These are phyloP conservation scores for Scolopax rusticola DNA, from an alignment of 2,797 vertebrate genomes.

Conservation along the genomic window DNA sequence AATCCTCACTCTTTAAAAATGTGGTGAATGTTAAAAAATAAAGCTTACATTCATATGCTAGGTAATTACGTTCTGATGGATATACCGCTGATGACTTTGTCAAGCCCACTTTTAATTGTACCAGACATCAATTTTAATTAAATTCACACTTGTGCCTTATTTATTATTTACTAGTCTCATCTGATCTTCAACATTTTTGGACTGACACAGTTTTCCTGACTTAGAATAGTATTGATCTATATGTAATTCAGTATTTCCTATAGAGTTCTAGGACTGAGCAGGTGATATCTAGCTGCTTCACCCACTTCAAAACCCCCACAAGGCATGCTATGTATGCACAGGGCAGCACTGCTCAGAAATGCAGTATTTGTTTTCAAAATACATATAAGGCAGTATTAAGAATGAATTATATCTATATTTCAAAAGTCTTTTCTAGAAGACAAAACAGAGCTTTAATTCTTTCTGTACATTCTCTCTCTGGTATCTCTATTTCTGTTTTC, in stretches of 20 bases:
- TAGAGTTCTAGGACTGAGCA: not conserved
- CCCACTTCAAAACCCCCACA: not conserved
- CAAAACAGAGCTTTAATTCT: not conserved
- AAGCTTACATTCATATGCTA: not conserved
- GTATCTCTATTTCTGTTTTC: not conserved
- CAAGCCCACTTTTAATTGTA: not conserved
- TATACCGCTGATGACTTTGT: not conserved
- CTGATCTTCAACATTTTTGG: not conserved
- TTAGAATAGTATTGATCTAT: not conserved
- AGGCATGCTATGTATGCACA: not conserved
- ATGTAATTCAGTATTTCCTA: not conserved
- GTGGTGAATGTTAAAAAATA: not conserved
- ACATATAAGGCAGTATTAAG: not conserved
- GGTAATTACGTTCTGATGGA: not conserved
- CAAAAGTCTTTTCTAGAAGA: not conserved
- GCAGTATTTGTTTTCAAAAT: not conserved
- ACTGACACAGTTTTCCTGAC: not conserved
- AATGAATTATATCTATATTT: not conserved
- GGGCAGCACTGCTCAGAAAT: not conserved
- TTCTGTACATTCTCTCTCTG: not conserved
- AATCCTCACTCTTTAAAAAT: conserved; percentile 7
- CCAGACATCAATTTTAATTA: not conserved
- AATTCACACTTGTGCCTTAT: not conserved
- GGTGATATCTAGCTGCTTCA: not conserved
- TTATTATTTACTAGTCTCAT: not conserved